phyloP scores from a whole-genome alignment of 2,888 invertebrate genomes.

The Arenicola marina region DNA sequence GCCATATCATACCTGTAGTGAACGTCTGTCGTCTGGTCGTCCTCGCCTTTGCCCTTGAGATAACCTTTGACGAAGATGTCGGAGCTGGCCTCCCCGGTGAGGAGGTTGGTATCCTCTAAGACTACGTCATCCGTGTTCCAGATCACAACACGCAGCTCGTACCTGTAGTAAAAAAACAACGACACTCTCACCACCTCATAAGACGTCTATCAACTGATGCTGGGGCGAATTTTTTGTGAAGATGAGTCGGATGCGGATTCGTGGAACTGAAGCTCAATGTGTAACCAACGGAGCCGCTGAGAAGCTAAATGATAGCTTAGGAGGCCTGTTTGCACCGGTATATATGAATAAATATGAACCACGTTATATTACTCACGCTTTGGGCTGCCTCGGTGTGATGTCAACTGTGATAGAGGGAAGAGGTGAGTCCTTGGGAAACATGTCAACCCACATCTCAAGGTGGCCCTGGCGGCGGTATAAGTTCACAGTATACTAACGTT shows the following conservation, averaged over 20 bases:
- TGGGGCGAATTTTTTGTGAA: no score
- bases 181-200: no score
- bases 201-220: no score
- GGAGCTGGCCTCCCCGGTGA: constrained; percentile 84
- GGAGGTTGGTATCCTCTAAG: constrained; percentile 84
- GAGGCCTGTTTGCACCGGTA: no score
- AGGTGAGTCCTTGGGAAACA: constrained; percentile 80
- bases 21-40: constrained; percentile 41
- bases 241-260: no score
- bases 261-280: no score
- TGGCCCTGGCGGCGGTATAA: constrained; percentile 75
- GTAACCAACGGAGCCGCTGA: no score
- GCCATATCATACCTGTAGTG: constrained; percentile 43
- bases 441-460: constrained; percentile 88
- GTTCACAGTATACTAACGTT: no score
- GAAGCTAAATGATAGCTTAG: no score
- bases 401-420: constrained; percentile 72
- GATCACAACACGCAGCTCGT: constrained; percentile 80
- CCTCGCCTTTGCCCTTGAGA: constrained; percentile 36
- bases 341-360: not conserved
- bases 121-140: constrained; percentile 92
- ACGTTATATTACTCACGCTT: constrained; percentile 27
- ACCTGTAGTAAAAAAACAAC: no score
- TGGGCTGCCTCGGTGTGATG: constrained; percentile 72
- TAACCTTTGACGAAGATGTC: constrained; percentile 87